Percentiles rank a stretch among this genome's conserved stretches.
Conservation (phyloP, 2,888 invertebrate genomes). For the Pycnomerus fuliginosus region DNA sequence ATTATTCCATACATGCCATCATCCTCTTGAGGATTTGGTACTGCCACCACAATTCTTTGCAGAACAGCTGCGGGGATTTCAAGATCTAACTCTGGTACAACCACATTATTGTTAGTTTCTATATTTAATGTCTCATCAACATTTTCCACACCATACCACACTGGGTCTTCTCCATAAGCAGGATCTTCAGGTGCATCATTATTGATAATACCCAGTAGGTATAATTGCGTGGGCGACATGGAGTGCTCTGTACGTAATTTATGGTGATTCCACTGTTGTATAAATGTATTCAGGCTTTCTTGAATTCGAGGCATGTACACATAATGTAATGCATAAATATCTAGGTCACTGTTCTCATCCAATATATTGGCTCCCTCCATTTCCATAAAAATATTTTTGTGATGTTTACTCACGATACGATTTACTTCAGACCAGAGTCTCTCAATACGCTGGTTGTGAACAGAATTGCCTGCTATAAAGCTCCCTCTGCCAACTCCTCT, state of each 20-base stretch:
- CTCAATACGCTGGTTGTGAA: slow-evolving; percentile 5
- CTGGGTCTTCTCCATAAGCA: not conserved
- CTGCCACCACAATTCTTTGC: not conserved
- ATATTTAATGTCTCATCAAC: not conserved
- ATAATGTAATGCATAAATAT: not conserved
- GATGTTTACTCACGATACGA: slow-evolving; percentile 2
- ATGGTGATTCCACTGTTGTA: slow-evolving; percentile 1
- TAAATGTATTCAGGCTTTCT: not conserved
- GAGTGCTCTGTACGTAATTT: not conserved
- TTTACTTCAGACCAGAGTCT: slow-evolving; percentile 7
- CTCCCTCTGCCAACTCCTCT: slow-evolving; percentile 1
- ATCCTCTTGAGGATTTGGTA: not conserved
- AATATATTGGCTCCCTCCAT: slow-evolving; percentile 1
- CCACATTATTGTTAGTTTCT: slow-evolving; percentile 1
- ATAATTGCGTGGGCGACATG: not conserved
- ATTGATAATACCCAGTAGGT: not conserved
- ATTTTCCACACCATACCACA: not conserved
- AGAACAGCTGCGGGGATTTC: not conserved
- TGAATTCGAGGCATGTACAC: slow-evolving; percentile 1
- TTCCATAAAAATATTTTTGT: not conserved
- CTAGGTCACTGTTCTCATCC: not conserved
- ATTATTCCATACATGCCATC: not conserved
- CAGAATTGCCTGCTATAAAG: not conserved
- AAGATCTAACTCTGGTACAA: not conserved
- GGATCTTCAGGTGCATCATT: not conserved